Evolutionary conservation across 2,888 invertebrate genomes (phyloP).

Genomic region (Neelides folsomi): DNA sequence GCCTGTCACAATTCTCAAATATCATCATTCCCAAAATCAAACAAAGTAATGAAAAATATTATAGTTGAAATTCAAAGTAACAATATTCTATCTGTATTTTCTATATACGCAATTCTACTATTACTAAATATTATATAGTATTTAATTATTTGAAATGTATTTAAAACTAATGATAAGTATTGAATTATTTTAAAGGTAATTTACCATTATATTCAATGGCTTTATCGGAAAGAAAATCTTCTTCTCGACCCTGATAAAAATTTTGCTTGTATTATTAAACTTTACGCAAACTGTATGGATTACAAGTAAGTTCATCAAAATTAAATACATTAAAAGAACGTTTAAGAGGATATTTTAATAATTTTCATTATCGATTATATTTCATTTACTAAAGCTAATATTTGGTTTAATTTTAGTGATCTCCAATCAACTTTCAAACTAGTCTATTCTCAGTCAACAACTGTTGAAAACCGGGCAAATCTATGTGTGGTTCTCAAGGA

Average conservation of each 20-base stretch:
- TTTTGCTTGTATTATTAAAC: constrained; percentile 52
- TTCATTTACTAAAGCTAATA: neutral
- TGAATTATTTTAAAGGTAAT: constrained; percentile 42
- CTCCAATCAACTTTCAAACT: constrained; percentile 53
- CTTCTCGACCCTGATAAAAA: constrained; percentile 47
- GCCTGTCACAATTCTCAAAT: constrained; percentile 37
- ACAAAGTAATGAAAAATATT: neutral
- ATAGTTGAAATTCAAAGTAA: neutral
- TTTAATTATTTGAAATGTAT: neutral
- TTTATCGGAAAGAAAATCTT: constrained; percentile 47
- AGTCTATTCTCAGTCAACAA: constrained; percentile 49
- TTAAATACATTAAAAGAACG: too few relatives aligned
- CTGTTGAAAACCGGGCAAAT: constrained; percentile 46
- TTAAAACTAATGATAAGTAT: neutral
- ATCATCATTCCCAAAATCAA: neutral
- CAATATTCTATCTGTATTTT: neutral
- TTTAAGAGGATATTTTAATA: neutral
- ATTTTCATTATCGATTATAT: neutral
- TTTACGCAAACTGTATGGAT: constrained; percentile 43
- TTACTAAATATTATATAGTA: neutral
- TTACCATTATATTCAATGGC: constrained; percentile 56
- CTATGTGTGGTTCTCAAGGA: constrained; percentile 50
- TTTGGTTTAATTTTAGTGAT: constrained; percentile 51
- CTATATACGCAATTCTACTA: neutral
- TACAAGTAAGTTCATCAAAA: constrained; percentile 19